phyloP scores from a whole-genome alignment of 2,113 vertebrate genomes.

The Macroglossus sobrinus region DNA sequence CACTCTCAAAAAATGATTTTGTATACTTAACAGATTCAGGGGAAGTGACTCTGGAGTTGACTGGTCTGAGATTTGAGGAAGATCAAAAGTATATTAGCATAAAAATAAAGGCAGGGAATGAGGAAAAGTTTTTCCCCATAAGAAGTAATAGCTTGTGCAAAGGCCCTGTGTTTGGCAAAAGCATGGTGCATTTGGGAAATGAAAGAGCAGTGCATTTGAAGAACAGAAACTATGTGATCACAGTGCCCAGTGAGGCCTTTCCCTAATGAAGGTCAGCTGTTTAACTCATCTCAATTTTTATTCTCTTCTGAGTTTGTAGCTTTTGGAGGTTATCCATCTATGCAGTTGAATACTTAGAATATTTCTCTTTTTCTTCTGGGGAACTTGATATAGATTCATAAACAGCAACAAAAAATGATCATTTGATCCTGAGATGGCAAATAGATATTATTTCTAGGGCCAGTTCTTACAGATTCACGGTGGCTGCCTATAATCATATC shows the following conservation, averaged over 20 bases:
- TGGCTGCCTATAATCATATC: background rate
- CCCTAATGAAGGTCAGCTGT: background rate
- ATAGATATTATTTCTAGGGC: background rate
- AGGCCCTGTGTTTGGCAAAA: background rate
- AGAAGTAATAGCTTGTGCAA: background rate
- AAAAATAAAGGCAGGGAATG: background rate
- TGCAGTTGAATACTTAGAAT: background rate
- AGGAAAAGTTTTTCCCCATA: background rate
- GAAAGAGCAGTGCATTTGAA: background rate
- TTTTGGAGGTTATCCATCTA: background rate
- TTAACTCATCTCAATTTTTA: background rate
- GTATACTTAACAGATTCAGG: background rate
- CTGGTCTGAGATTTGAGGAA: background rate
- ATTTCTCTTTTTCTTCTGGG: background rate
- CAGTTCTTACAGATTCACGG: background rate
- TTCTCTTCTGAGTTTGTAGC: background rate
- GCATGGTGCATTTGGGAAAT: background rate
- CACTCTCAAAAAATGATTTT: background rate
- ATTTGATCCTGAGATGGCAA: background rate
- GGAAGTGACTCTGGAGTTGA: background rate
- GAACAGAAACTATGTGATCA: background rate
- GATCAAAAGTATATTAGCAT: background rate
- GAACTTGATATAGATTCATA: background rate
- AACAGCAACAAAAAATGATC: background rate
- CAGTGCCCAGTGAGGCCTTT: background rate